Evolutionary conservation across 2,888 invertebrate genomes (phyloP).

Genomic region (Clitarchus hookeri): DNA sequence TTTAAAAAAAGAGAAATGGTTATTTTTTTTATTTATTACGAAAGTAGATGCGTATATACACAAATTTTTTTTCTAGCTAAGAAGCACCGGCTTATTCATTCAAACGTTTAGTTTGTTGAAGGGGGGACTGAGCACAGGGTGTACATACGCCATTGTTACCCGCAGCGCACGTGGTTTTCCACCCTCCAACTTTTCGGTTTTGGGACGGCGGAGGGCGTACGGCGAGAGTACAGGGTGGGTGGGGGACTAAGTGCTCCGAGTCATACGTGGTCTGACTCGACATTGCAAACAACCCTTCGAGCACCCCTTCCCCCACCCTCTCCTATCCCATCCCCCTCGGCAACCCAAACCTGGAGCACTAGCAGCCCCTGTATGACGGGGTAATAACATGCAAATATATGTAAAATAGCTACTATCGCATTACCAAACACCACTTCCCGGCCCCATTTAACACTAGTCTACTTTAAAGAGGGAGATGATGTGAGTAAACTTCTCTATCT

Average conservation of each 20-base stretch:
- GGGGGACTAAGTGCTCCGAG: neutral
- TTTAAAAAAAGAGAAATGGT: too few species aligned
- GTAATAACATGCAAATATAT: conserved; percentile 35
- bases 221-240: neutral
- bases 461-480: conserved; percentile 1
- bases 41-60: too few species aligned
- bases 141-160: neutral
- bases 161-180: neutral
- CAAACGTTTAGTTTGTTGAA: too few species aligned
- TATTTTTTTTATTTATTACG: too few species aligned
- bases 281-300: neutral
- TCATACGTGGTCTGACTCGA: neutral
- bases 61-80: too few species aligned
- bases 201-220: neutral
- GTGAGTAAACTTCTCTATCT: neutral
- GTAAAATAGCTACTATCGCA: conserved; percentile 32
- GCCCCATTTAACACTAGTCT: conserved; percentile 28
- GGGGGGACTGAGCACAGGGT: neutral
- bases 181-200: neutral
- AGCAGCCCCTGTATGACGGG: neutral
- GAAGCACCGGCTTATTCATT: too few species aligned
- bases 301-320: neutral
- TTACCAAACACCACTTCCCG: conserved; percentile 25
- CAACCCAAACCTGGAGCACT: neutral
- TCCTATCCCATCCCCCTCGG: neutral